Base-by-base conservation (phyloP, 2,888 invertebrate species). In the Oligia strigilis region DNA sequence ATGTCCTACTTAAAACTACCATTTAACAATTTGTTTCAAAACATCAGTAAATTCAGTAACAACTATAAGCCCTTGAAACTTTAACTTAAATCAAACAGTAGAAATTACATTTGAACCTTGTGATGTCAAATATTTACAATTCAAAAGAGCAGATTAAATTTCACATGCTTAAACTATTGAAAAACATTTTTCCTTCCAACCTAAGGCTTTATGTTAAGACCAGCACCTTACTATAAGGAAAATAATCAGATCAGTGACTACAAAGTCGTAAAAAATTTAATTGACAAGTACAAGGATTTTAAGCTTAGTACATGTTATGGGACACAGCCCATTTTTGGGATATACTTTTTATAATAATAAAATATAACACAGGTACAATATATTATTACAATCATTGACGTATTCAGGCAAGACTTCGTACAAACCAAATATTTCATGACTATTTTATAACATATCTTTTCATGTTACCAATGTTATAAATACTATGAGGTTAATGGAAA, bases 111-210 rank as follows among this genome's bases (percentile, higher is more conserved):
- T 89, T 88, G 82, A 91, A 91, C 90, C 88, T 91, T 95, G 96
- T 96, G 95, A 96, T 96, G 95, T 93, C 91, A 91, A 89, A 92
- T 95, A 96, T 96, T 93, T 96, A 96, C 95, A 89, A 89, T 90
- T 89, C 89, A 88, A 91, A 87, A 90, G 91, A 90, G 90, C 90
- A 85, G 88, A 75, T 86, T 74, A n/a, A 88, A 90, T 88, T 90
- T 87, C 58, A 83, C 80, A 82, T 67, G 72, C 85, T 86, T 87
- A 78, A 43, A 80, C 43, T 79, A 83, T 72, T 78, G 85, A 80
- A 86, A 75, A 84, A 75, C 81, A 78, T 80, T 73, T 82, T 87
- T 82, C 87, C 84, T 80, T 85, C 46, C 80, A 89, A 86, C 77
- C 71, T 84, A 86, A 86, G 87, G 86, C 85, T 70, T 72, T 82